phyloP scores from a whole-genome alignment of 2,888 invertebrate species.

The Rhimphoctona megacephalus region DNA sequence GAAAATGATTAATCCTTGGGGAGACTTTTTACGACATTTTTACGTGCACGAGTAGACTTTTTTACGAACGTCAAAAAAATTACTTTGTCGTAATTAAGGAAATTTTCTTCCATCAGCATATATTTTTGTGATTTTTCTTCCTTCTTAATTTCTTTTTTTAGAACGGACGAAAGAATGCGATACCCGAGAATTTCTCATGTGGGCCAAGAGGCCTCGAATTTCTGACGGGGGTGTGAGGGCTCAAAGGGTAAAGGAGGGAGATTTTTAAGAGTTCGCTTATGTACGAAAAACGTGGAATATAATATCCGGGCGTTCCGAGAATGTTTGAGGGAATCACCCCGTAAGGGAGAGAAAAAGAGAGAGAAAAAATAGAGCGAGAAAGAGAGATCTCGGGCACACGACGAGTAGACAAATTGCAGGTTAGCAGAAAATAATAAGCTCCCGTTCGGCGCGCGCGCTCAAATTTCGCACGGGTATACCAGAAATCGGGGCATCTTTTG shows the following conservation, averaged over 20 bases:
- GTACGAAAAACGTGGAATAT: slow-evolving; percentile 49
- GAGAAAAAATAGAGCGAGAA: slow-evolving; percentile 32
- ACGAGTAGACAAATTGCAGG: slow-evolving; percentile 84
- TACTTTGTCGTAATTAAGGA: slow-evolving; percentile 2
- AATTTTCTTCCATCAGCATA: neutral
- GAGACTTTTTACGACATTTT: neutral
- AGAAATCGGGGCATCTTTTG: slow-evolving; percentile 80
- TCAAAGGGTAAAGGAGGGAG: slow-evolving; percentile 16
- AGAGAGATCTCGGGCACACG: slow-evolving; percentile 70
- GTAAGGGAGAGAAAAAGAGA: slow-evolving; percentile 23
- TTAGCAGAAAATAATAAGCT: slow-evolving; percentile 83
- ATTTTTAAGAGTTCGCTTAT: slow-evolving; percentile 59
- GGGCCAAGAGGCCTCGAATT: slow-evolving; percentile 22
- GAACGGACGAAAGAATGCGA: slow-evolving; percentile 49
- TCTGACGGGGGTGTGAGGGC: slow-evolving; percentile 12
- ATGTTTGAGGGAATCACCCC: slow-evolving; percentile 73
- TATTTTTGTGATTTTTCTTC: neutral
- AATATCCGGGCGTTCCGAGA: slow-evolving; percentile 78
- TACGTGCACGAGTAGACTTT: neutral
- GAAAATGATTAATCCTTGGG: neutral
- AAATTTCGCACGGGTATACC: slow-evolving; percentile 74
- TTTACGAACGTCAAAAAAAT: neutral
- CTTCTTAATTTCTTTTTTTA: neutral
- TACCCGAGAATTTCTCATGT: slow-evolving; percentile 64
- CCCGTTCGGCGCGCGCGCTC: slow-evolving; percentile 76